Base-by-base conservation (phyloP, 2,113 vertebrate species). In the Tenebrosternarchus preto region DNA sequence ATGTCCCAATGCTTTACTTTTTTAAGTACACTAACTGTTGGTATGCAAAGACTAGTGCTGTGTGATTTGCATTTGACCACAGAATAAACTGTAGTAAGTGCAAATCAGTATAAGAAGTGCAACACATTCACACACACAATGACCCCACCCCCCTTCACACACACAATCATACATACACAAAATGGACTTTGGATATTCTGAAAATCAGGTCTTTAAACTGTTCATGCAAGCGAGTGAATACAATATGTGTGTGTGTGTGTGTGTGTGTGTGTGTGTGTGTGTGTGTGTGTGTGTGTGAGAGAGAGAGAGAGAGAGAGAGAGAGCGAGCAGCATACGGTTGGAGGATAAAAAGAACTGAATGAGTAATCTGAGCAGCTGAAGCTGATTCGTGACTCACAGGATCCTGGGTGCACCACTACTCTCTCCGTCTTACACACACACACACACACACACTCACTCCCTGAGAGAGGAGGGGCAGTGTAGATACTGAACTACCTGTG, bases 381-480 rank as follows among this genome's bases (percentile, higher is more conserved):
- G 56, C 56, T 83, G 84, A 78, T 72, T 78, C 66, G 43, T 83
- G 76, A 83, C 74, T 77, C 76, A 83, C 66, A 73, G 73, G 76
- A 85, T 79, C 67, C 22, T 68, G 70, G 66, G 60, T 33, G 31
- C n/a, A 19, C 43, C 24, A 69, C 77, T 70, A 7, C 29, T n/a
- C 53, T 8, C 70, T 20, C 46, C 20, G 50, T 33, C 57, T 31
- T 57, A 29, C 69, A 46, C 68, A 56, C 61, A 61, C 53, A 33
- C 50, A 60, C 27, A 60, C 25, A 46, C 39, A 71, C 39, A 70
- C 16, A 31, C 57, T 68, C 72, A 69, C 66, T 70, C 59, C 27
- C 61, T 60, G 39, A 66, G 56, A 63, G 46, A 73, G 81, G 84
- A 80, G 78, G 78, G 79, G 74, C 75, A 31, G 43, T 31, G 63